phyloP scores from a whole-genome alignment of 2,113 vertebrate species.

The Taurulus bubalis region DNA sequence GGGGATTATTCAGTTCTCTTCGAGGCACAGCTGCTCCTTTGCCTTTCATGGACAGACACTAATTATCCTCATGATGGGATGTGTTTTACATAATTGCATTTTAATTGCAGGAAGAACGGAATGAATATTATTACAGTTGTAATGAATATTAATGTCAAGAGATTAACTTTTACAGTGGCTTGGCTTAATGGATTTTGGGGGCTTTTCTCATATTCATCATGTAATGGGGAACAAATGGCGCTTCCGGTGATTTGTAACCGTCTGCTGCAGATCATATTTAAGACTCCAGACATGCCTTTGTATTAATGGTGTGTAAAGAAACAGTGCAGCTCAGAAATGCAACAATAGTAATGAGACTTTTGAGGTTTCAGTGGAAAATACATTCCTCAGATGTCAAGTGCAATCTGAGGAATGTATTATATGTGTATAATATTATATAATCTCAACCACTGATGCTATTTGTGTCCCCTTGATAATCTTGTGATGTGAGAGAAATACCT shows the following conservation, averaged over 20 bases:
- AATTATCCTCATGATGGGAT: constrained; percentile 39
- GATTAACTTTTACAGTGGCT: constrained; percentile 40
- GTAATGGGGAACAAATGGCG: constrained; percentile 15
- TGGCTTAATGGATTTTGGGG: constrained; percentile 37
- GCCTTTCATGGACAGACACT: constrained; percentile 29
- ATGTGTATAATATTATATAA: too few relatives aligned
- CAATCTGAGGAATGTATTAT: too few relatives aligned
- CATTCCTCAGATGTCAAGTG: constrained; percentile 32
- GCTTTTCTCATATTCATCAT: constrained; percentile 36
- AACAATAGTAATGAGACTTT: not conserved
- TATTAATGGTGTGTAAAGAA: constrained; percentile 8
- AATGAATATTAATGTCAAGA: constrained; percentile 51
- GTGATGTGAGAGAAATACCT: constrained; percentile 10
- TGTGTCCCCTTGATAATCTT: constrained; percentile 19
- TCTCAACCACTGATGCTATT: constrained; percentile 17
- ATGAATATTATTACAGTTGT: constrained; percentile 36
- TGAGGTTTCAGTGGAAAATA: constrained; percentile 10
- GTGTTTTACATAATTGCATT: constrained; percentile 57
- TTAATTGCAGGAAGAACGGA: constrained; percentile 46
- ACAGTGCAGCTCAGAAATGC: not conserved
- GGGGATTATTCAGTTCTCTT: not conserved
- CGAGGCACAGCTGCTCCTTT: constrained; percentile 15
- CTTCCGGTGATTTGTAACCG: constrained; percentile 17
- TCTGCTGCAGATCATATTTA: not conserved
- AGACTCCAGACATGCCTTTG: constrained; percentile 6